Conservation (phyloP, 2,797 vertebrate species). For the Arctocebus calabarensis region DNA sequence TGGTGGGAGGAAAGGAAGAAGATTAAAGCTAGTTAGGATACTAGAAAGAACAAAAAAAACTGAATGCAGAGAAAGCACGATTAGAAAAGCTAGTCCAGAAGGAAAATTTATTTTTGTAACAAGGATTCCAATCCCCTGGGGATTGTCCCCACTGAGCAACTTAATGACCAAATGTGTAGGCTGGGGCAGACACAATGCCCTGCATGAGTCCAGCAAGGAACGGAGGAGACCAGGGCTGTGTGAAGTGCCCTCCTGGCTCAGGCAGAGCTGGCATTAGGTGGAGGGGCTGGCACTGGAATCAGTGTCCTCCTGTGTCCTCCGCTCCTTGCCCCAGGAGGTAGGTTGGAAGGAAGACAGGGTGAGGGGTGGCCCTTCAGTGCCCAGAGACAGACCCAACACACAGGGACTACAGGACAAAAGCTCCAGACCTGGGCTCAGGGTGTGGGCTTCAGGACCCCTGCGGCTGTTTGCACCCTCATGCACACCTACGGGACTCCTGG, state of each 20-base stretch:
- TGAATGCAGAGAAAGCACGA: constrained; percentile 56
- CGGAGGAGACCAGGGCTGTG: background rate
- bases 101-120: constrained; percentile 72
- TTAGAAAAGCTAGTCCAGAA: constrained; percentile 41
- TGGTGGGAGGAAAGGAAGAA: constrained; percentile 68
- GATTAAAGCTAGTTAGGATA: constrained; percentile 55
- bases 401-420: background rate
- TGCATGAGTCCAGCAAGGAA: background rate
- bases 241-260: background rate
- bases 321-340: background rate
- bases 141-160: constrained; percentile 54
- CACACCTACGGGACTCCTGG: background rate
- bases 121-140: constrained; percentile 51
- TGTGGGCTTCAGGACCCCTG: background rate
- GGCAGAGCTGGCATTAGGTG: background rate
- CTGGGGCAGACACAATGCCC: background rate
- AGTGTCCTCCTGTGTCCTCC: background rate
- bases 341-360: background rate
- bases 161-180: constrained; percentile 29
- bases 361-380: background rate
- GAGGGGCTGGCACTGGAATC: background rate
- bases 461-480: background rate
- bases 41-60: background rate
- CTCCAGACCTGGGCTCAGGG: background rate
- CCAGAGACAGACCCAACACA: background rate